These are phyloP conservation scores for Ectemnius cavifrons DNA, from an alignment of 2,888 invertebrate genomes.

Conservation along the genomic window DNA sequence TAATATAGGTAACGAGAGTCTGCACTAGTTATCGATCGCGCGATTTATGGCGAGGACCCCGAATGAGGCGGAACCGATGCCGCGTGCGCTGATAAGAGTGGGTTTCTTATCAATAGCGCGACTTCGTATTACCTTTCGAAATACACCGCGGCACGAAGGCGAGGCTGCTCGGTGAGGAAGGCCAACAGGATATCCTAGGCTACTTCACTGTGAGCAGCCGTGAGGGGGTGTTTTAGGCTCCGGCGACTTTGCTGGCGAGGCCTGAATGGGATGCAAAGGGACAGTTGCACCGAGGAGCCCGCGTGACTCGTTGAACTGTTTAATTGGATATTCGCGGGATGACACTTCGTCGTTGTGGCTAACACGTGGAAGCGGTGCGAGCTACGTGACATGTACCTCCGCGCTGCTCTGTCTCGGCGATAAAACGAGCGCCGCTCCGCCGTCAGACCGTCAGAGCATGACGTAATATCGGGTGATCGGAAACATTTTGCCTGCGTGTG, in stretches of 20 bases:
- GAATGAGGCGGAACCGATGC: constrained; percentile 6
- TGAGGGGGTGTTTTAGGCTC: too few species aligned
- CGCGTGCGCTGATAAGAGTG: not conserved
- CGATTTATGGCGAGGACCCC: not conserved
- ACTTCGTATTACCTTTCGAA: not conserved
- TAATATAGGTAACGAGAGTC: not conserved
- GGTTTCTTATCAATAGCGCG: not conserved
- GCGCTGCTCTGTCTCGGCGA: too few species aligned
- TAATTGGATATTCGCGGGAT: not conserved
- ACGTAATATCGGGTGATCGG: constrained; percentile 74
- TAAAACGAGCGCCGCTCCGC: not conserved
- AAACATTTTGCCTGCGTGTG: constrained; percentile 54
- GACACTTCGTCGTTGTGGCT: constrained; percentile 1
- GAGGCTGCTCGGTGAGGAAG: constrained; percentile 1
- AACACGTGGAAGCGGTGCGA: constrained; percentile 6
- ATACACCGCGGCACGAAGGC: not conserved
- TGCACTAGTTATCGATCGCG: not conserved
- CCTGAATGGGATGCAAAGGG: not conserved
- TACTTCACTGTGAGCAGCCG: not conserved
- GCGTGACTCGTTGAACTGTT: not conserved
- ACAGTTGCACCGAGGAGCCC: not conserved
- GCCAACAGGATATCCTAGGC: not conserved
- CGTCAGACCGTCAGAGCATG: constrained; percentile 44
- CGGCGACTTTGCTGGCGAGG: not conserved
- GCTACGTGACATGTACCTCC: constrained; percentile 2